Percentiles rank a stretch among this genome's conserved stretches.
phyloP scores from a whole-genome alignment of 2,888 invertebrate species.

The Drosophila prostipennis region DNA sequence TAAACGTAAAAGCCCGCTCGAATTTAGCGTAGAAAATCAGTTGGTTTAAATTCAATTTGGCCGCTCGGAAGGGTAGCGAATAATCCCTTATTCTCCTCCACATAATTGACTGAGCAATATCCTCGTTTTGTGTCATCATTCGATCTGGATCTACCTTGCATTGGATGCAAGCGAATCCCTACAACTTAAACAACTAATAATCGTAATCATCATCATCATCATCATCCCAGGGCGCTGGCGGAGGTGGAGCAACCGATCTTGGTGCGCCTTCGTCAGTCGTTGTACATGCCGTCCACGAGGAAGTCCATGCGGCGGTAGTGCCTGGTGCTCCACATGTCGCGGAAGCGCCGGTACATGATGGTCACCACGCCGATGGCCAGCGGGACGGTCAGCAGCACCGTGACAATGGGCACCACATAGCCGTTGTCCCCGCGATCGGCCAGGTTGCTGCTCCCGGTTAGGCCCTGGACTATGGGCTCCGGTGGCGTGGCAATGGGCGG shows the following conservation, averaged over 20 bases:
- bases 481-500: conserved; percentile 16
- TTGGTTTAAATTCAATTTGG: conserved; percentile 43
- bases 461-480: conserved; percentile 72
- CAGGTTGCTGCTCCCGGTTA: conserved; percentile 39
- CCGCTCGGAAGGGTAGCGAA: conserved; percentile 29
- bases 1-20: conserved; percentile 12
- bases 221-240: conserved; percentile 14
- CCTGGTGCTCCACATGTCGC: conserved; percentile 93
- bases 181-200: conserved; percentile 57
- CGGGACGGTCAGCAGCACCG: conserved; percentile 90
- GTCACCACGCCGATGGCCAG: conserved; percentile 87
- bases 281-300: conserved; percentile 95
- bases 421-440: conserved; percentile 85
- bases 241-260: conserved; percentile 7
- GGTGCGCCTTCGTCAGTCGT: conserved; percentile 86
- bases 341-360: conserved; percentile 88
- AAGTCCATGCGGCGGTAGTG: conserved; percentile 95
- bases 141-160: conserved; percentile 33
- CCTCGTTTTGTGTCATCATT: conserved; percentile 4
- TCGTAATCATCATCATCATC: background rate
- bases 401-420: conserved; percentile 90
- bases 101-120: conserved; percentile 52
- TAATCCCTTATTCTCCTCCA: conserved; percentile 2
- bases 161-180: conserved; percentile 54
- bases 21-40: conserved; percentile 37